phyloP scores from a whole-genome alignment of 2,888 invertebrate genomes.

The Lutraria lutraria region DNA sequence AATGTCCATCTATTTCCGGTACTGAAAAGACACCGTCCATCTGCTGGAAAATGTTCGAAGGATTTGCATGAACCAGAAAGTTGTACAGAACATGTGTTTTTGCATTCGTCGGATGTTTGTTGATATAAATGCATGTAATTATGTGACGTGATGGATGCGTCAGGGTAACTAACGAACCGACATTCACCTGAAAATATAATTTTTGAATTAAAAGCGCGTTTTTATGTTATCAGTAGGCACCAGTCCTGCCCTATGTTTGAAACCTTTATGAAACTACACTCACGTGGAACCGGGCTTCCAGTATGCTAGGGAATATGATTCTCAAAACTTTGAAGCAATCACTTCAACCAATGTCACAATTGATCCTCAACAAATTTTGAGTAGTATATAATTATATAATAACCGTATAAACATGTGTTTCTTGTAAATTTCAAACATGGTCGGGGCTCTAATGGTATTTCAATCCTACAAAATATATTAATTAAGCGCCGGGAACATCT shows the following conservation, averaged over 20 bases:
- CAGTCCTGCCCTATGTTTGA: not conserved
- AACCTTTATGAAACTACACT: not conserved
- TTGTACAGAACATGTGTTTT: constrained; percentile 38
- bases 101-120: constrained; percentile 53
- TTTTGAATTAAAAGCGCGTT: not conserved
- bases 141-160: constrained; percentile 54
- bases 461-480: too few relatives aligned
- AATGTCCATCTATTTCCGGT: constrained; percentile 65
- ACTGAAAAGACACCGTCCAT: constrained; percentile 63
- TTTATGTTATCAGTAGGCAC: not conserved
- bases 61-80: constrained; percentile 56
- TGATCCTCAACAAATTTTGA: too few relatives aligned
- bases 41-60: constrained; percentile 56
- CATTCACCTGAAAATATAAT: constrained; percentile 53
- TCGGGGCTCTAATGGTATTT: too few relatives aligned
- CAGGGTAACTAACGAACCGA: constrained; percentile 40
- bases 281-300: not conserved
- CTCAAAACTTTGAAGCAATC: too few relatives aligned
- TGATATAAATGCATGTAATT: constrained; percentile 62
- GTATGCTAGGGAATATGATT: not conserved
- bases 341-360: too few relatives aligned
- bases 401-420: too few relatives aligned
- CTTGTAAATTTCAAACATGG: too few relatives aligned
- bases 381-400: too few relatives aligned
- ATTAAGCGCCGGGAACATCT: too few relatives aligned